These are phyloP conservation scores for Leuciscus idus DNA, from an alignment of 2,113 vertebrate genomes.

Conservation along the genomic window DNA sequence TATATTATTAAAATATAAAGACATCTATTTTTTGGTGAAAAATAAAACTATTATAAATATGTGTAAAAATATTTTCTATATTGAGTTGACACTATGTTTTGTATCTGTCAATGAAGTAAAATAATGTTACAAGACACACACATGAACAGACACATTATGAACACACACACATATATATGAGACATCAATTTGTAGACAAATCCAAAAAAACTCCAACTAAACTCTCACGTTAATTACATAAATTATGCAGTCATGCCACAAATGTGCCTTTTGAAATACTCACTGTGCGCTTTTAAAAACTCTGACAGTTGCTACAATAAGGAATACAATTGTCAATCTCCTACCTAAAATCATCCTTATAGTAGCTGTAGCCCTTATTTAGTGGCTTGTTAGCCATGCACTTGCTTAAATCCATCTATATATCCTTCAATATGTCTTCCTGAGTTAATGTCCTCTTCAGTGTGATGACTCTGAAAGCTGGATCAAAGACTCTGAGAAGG, in stretches of 20 bases:
- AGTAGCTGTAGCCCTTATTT: not conserved
- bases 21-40: not conserved
- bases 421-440: not conserved
- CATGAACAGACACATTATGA: too few species aligned
- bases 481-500: not conserved
- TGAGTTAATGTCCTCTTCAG: not conserved
- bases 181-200: not conserved
- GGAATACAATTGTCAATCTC: not conserved
- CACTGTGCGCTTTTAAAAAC: not conserved
- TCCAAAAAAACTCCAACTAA: not conserved
- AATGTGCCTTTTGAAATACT: constrained; percentile 1
- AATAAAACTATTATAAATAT: not conserved
- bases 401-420: not conserved
- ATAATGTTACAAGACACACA: too few species aligned
- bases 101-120: too few species aligned
- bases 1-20: not conserved
- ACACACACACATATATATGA: not conserved
- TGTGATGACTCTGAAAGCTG: not conserved
- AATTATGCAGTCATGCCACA: not conserved
- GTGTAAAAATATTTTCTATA: too few species aligned
- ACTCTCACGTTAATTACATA: not conserved
- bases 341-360: not conserved
- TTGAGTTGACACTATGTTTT: too few species aligned
- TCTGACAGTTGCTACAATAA: not conserved
- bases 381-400: not conserved